Evolutionary conservation across 2,888 invertebrate genomes (phyloP).

Genomic region (Andrena trimmerana): DNA sequence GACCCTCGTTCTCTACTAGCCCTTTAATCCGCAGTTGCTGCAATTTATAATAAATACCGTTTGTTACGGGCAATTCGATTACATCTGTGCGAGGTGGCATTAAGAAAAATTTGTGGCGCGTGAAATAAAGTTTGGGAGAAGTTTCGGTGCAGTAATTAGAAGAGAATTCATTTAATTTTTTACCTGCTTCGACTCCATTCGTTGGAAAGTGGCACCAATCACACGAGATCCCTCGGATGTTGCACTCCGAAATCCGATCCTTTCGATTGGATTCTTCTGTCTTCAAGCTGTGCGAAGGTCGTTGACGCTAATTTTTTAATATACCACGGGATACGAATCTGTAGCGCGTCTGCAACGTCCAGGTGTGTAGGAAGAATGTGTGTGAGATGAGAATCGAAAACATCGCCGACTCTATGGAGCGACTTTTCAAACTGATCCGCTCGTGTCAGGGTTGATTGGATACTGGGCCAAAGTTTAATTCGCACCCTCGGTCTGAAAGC

Average conservation of each 20-base stretch:
- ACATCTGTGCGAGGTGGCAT: too few species aligned
- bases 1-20: conserved; percentile 53
- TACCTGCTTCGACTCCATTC: conserved; percentile 16
- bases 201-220: not conserved
- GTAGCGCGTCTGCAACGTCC: not conserved
- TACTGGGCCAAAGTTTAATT: conserved; percentile 81
- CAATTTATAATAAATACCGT: conserved; percentile 23
- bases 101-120: not conserved
- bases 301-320: not conserved
- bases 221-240: not conserved
- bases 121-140: not conserved
- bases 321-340: not conserved
- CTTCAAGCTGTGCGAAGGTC: not conserved
- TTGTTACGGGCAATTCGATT: not conserved
- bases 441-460: conserved; percentile 73
- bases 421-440: conserved; percentile 41
- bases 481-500: conserved; percentile 73
- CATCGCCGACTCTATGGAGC: conserved; percentile 31
- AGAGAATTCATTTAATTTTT: not conserved
- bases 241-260: not conserved
- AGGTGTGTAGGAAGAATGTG: not conserved
- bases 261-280: not conserved
- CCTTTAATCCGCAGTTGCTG: conserved; percentile 36
- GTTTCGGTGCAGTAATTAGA: not conserved
- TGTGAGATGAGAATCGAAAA: not conserved